Evolutionary conservation across 2,888 invertebrate genomes (phyloP), one percentile per base, ranked within the genome.

Genomic region (Rotaria socialis): DNA sequence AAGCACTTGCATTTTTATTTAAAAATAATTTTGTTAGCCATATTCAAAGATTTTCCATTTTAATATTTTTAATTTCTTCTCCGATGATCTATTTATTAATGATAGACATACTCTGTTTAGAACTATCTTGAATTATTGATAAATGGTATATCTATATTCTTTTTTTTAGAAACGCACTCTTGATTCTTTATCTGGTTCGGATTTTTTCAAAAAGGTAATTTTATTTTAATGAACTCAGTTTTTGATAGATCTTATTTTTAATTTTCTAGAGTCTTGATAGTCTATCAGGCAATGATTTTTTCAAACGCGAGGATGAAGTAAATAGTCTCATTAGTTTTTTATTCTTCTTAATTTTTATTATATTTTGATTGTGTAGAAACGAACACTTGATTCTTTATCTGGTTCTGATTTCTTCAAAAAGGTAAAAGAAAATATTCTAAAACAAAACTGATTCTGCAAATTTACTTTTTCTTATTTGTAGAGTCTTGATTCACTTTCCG

Each of bases 281-380:
- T 67, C 67, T 67, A 14, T 67, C 67, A 5, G 67, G 67, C 67
- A 67, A 67, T 67, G 67, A 67, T 67, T 67, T 67, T 67, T 67
- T 67, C 35, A 67, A 67, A 67, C 67, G 67, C 35, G 67, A 67
- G 27, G 67, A 67, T 67, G 67, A 67, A 19, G 67, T 67, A 67
- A 67, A 55, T 55, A 14, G 50, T 4, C 14, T 14, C 14, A 50
- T 50, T 14, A 8, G 1, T 50, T 50, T 50, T 50, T 55, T 55
- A 16, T 35, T 8, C 8, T 58, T 55, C 16, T 55, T 55, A 55
- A 16, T 55, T 55, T 55, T 5, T 67, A 16, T 35, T 67, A 14
- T 27, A 14, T 27, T 0, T 67, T 60, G n/a, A 24, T 24, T n/a
- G n/a, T 24, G 8, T 60, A 67, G 67, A 67, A 67, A 67, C 67